phyloP scores from a whole-genome alignment of 2,113 vertebrate species.

The Macroglossus sobrinus region DNA sequence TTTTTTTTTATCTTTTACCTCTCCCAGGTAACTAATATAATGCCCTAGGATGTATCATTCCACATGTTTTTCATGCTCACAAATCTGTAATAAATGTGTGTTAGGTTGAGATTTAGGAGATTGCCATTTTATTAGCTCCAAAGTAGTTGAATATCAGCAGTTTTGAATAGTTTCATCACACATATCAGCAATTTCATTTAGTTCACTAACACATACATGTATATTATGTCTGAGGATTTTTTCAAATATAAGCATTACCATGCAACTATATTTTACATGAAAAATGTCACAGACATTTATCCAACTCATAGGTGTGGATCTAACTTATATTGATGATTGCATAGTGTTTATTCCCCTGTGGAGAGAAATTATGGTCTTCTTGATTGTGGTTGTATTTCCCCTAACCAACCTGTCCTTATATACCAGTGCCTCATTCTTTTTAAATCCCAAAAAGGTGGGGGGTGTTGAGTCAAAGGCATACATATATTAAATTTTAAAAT shows the following conservation, averaged over 20 bases:
- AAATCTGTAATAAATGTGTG: background rate
- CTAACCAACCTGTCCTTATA: background rate
- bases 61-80: background rate
- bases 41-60: background rate
- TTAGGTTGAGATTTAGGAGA: background rate
- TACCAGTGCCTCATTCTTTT: background rate
- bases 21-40: background rate
- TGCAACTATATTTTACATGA: background rate
- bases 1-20: background rate
- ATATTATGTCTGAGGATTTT: background rate
- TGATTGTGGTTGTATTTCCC: background rate
- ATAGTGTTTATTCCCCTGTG: background rate
- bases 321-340: background rate
- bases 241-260: background rate
- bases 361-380: background rate
- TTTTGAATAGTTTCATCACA: background rate
- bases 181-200: background rate
- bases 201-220: background rate
- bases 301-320: background rate
- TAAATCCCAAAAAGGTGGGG: background rate
- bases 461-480: background rate
- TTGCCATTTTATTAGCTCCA: background rate
- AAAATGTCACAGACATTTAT: background rate
- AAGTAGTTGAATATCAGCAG: background rate
- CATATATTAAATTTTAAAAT: slow-evolving; percentile 13